Base-by-base conservation (phyloP, 2,797 vertebrate species). In the Sebastes steindachneri region DNA sequence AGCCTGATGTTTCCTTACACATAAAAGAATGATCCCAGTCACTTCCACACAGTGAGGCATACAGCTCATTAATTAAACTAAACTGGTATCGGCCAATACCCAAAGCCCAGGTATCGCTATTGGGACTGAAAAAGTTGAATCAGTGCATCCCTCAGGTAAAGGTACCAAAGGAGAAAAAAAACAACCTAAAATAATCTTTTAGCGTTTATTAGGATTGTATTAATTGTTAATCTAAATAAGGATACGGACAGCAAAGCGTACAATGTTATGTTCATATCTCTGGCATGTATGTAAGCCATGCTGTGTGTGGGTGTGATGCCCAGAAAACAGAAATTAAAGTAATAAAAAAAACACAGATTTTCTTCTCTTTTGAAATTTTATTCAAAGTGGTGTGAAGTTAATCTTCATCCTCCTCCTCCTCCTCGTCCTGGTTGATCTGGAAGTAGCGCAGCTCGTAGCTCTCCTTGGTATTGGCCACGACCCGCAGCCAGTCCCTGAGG, bases 381-480 rank as follows among this genome's bases (percentile, higher is more conserved):
- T 98, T 99, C 95, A 95, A 97, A 97, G 86, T 73, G 85, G 73
- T 75, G 23, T 41, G 31, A 55, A 41, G 76, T 87, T 96, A 99
- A 96, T 99, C 98, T 86, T 99, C 91, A 7, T 92, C 98, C 1
- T 99, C 98, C 4, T 98, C 97, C 71, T 99, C 98, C 85, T 98
- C 97, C 74, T 99, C 98, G 0, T 98, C 97, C 92, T 99, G 97
- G 93, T 99, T 99, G 91, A 99, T 99, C 96, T 99, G 98, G 97
- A 99, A 98, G 96, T 99, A 99, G 69, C 97, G 97, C 68, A 99
- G 94, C 91, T 99, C 97, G 0, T 99, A 99, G 86, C 97, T 99
- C 91, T 99, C 98, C 94, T 99, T 99, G 94, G 96, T 97, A 93
- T 98, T 98, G 4, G 98, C 97, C 15, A 99, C 98, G 1, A 99